phyloP scores from a whole-genome alignment of 2,113 vertebrate genomes.

The Takifugu bimaculatus region DNA sequence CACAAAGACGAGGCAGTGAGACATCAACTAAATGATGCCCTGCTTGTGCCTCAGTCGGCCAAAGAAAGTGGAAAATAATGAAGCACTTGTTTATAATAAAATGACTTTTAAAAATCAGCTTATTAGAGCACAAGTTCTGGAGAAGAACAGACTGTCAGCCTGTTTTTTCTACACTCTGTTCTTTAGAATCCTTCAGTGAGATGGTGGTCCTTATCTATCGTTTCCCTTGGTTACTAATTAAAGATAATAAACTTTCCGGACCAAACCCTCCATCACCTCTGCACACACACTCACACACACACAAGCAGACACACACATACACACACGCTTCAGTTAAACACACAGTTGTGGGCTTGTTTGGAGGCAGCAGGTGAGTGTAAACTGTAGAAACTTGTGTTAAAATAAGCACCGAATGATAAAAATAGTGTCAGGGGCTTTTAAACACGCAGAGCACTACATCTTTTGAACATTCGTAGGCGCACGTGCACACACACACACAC shows the following conservation, averaged over 20 bases:
- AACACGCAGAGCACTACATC: conserved; percentile 23
- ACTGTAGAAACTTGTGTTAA: conserved; percentile 31
- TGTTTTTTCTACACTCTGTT: too few relatives aligned
- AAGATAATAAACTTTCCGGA: conserved; percentile 70
- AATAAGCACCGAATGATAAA: conserved; percentile 43
- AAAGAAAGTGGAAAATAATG: too few relatives aligned
- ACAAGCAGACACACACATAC: conserved; percentile 22
- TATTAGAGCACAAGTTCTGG: too few relatives aligned
- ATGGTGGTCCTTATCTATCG: conserved; percentile 61
- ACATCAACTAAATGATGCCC: too few relatives aligned
- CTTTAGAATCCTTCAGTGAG: conserved; percentile 52
- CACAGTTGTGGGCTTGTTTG: conserved; percentile 8
- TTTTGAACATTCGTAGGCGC: conserved; percentile 26
- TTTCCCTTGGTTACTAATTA: conserved; percentile 64
- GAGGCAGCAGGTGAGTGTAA: conserved; percentile 58
- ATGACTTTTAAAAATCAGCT: too few relatives aligned
- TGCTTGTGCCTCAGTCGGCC: too few relatives aligned
- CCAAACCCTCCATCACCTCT: conserved; percentile 66
- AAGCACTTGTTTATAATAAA: too few relatives aligned
- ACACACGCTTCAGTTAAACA: conserved; percentile 7
- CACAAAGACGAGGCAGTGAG: too few relatives aligned
- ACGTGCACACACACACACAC: conserved; percentile 16
- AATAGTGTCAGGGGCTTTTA: conserved; percentile 35
- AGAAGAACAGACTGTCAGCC: too few relatives aligned
- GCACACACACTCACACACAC: conserved; percentile 17